Base-by-base conservation (phyloP, 2,797 vertebrate genomes). In the Coregonus suidteri region DNA sequence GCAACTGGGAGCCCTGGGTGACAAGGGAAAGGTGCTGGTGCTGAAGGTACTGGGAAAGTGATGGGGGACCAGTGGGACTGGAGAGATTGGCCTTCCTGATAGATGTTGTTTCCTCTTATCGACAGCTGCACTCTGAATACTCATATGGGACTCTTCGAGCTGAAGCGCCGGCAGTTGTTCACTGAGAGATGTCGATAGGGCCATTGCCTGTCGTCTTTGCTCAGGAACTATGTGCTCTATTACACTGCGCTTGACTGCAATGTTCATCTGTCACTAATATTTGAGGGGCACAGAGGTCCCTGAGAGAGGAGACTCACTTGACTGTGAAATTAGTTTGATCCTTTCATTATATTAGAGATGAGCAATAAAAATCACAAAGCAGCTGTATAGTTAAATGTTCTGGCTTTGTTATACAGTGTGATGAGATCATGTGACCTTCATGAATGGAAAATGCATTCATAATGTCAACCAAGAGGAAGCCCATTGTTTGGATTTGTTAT, bases 151-250 rank as follows among this genome's bases (percentile, higher is more conserved):
- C 14, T 54, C 25, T 31, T n/a, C 30, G 4, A 41, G 68, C 4
- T 62, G 72, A 74, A 64, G 54, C 16, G 18, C 54, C 18, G 11
- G 54, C 72, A 11, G 51, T 54, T 72, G 70, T 72, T 53, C 14
- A 72, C 47, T 34, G 30, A 52, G 14, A 71, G 25, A 53, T 52
- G 51, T 72, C 20, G 14, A 7, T n/a, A 71, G 25, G 4, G 71
- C 25, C 25, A 54, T 51, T 54, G 25, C 71, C 51, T 18, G 1
- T 54, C 14, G 9, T 53, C 51, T 54, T 52, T 51, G n/a, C 35
- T 20, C 47, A 52, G 20, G 51, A 18, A 54, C 25, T 9, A 65
- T 65, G 64, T 66, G 30, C 30, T 31, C 30, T 18, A 59, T 59
- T 52, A 6, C 52, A 30, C 18, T 3, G 14, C 13, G 30, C 41